These are phyloP conservation scores for Antennarius maculatus DNA, from an alignment of 2,797 vertebrate genomes.

Conservation along the genomic window DNA sequence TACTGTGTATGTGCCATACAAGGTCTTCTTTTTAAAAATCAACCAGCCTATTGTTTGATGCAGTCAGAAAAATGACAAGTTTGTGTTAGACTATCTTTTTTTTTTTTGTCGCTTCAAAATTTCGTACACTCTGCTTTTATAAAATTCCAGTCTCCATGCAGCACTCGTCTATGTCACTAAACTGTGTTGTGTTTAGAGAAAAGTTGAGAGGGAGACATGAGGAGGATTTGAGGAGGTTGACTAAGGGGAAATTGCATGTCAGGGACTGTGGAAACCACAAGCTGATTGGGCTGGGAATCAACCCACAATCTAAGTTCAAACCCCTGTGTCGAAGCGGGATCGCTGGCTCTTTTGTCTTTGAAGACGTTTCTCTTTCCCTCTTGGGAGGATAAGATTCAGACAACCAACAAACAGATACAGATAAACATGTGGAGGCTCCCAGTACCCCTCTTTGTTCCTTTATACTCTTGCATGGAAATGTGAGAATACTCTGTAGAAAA, in stretches of 20 bases:
- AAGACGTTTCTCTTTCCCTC: constrained; percentile 67
- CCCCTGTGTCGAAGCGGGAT: constrained; percentile 57
- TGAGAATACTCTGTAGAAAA: constrained; percentile 34
- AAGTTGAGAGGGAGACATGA: constrained; percentile 38
- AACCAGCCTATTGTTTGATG: constrained; percentile 10
- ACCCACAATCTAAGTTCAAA: constrained; percentile 73
- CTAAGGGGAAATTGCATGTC: constrained; percentile 75
- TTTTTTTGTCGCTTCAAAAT: background rate
- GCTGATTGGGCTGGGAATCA: constrained; percentile 78
- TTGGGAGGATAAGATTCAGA: constrained; percentile 67
- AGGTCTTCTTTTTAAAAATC: constrained; percentile 34
- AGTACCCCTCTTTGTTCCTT: constrained; percentile 9
- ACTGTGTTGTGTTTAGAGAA: constrained; percentile 36
- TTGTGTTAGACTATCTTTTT: background rate
- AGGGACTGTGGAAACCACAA: constrained; percentile 76
- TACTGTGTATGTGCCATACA: constrained; percentile 21
- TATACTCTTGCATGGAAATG: constrained; percentile 26
- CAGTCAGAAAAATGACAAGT: constrained; percentile 4
- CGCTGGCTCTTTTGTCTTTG: constrained; percentile 59
- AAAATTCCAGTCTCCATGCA: constrained; percentile 16
- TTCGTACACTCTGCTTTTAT: background rate
- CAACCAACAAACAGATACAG: constrained; percentile 72
- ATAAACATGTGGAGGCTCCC: constrained; percentile 60
- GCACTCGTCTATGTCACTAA: constrained; percentile 27
- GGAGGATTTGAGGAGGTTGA: constrained; percentile 62